Evolutionary conservation across 2,888 invertebrate species (phyloP), one percentile per base, ranked within the genome.

Genomic region (Meloe dianella): DNA sequence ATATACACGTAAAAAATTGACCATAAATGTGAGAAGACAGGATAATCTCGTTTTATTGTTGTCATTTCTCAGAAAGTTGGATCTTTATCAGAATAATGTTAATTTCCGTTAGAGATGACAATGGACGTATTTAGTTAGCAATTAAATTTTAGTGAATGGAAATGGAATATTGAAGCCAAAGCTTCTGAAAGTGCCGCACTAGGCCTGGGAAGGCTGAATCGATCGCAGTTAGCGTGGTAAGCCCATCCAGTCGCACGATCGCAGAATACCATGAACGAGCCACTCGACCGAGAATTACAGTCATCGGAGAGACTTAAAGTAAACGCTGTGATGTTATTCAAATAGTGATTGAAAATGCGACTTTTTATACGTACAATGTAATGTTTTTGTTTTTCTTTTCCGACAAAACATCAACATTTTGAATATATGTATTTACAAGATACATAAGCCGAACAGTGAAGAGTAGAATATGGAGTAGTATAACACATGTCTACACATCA

Each of bases 141-240:
- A 72, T 71, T 71, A 70, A 65, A 65, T 67, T 64, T 66, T 54
- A 38, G 56, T 30, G 71, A 66, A 65, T 67, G 61, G 71, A 70
- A 75, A 74, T 73, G 71, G 71, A 65, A 72, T 68, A 68, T 71
- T 2, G n/a, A 51, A 10, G 12, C 22, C 14, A 12, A 51, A 71
- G 74, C 72, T 71, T 68, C 70, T 72, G 71, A 75, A 41, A 75
- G 73, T 72, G 72, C 71, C 73, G 72, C 71, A 71, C 75, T 75
- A 77, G 77, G 75, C 78, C 78, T 78, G 78, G 78, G 78, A 77
- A 74, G 75, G 78, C 78, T 78, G 78, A 69, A 78, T 78, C 78
- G 78, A 78, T 78, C 78, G 76, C 72, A 70, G 71, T 72, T 74
- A 75, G 72, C 73, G 75, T 74, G 69, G 74, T 73, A 75, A 74